phyloP scores from a whole-genome alignment of 1,140 invertebrate species.

The Lepidurus couesii region DNA sequence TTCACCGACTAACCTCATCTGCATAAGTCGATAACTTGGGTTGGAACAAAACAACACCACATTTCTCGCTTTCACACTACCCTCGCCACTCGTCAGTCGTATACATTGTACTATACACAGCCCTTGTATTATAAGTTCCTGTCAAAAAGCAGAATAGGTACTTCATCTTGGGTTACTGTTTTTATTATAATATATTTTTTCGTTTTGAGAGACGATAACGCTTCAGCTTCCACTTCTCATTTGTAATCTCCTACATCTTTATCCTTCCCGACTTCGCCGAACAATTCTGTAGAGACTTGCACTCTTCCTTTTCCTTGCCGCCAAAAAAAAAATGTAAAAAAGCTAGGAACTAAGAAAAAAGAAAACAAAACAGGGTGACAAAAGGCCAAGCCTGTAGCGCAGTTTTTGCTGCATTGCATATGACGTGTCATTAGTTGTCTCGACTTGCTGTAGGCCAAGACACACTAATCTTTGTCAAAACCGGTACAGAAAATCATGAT shows the following conservation, averaged over 20 bases:
- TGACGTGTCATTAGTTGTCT: too few species aligned
- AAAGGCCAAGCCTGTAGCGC: too few species aligned
- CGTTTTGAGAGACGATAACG: not conserved
- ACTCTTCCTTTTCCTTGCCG: too few species aligned
- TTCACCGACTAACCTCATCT: not conserved
- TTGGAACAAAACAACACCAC: conserved; percentile 7
- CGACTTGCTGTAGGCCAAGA: too few species aligned
- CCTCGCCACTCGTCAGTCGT: not conserved
- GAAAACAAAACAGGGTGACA: too few species aligned
- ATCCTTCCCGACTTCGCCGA: not conserved
- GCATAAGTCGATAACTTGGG: conserved; percentile 10
- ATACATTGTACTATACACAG: not conserved
- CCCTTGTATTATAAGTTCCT: not conserved
- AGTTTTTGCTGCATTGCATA: too few species aligned
- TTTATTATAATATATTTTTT: not conserved
- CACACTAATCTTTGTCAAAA: too few species aligned
- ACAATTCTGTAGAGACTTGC: not conserved
- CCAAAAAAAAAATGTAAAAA: too few species aligned
- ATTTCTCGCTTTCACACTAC: conserved; percentile 15
- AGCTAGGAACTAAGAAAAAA: too few species aligned
- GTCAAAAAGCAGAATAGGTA: not conserved
- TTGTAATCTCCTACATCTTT: not conserved
- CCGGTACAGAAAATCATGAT: too few species aligned
- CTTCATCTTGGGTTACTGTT: not conserved
- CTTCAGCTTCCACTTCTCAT: not conserved